Conservation (phyloP, 2,113 vertebrate genomes). For the Catharus fuscescens region DNA sequence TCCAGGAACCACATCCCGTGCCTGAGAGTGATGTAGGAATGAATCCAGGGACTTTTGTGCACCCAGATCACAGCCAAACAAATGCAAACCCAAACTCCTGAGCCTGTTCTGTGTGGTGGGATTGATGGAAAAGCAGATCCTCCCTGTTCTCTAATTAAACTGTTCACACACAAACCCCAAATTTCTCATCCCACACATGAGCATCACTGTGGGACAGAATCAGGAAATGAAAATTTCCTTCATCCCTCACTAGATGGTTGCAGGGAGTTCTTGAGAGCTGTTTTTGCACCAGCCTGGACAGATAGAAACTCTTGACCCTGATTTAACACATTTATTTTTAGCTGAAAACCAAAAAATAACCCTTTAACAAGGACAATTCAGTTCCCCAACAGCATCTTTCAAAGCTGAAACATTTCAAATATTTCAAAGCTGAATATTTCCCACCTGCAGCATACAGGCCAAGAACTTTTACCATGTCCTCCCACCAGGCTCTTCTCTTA, state of each 20-base stretch:
- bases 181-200: fast-evolving
- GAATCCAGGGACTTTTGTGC: not conserved
- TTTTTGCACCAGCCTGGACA: not conserved
- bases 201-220: fast-evolving
- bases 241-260: not conserved
- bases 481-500: not conserved
- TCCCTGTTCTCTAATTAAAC: not conserved
- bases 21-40: fast-evolving
- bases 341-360: not conserved
- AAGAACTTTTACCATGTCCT: fast-evolving
- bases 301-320: not conserved
- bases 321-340: not conserved
- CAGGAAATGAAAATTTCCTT: not conserved
- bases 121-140: too few relatives aligned
- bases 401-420: too few relatives aligned
- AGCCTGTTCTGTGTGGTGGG: too few relatives aligned
- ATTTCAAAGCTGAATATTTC: too few relatives aligned
- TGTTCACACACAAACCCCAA: fast-evolving
- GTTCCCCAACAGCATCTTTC: not conserved
- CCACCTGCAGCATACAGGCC: too few relatives aligned
- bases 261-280: not conserved
- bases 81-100: not conserved
- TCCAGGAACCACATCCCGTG: not conserved
- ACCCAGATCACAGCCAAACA: not conserved
- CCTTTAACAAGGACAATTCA: not conserved